Evolutionary conservation across 2,888 invertebrate genomes (phyloP), one percentile per base, ranked within the genome.

Genomic region (Peribatodes rhomboidaria): DNA sequence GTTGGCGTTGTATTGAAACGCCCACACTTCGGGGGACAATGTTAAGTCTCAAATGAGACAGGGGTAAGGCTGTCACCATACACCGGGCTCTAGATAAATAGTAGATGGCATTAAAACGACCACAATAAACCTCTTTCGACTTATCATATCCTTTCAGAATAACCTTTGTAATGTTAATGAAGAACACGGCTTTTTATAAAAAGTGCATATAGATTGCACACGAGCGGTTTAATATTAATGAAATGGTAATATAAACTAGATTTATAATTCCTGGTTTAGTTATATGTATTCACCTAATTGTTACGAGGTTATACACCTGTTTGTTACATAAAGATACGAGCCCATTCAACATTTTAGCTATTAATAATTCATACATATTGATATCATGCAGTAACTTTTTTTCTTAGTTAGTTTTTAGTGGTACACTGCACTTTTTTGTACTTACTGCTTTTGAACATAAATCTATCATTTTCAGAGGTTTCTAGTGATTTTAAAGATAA

Each of bases 101-200:
- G n/a, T n/a, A n/a, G n/a, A n/a, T n/a, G n/a, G n/a, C n/a, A n/a
- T n/a, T n/a, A n/a, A n/a, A n/a, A n/a, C n/a, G n/a, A 16, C 7
- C 8, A 47, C 14, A n/a, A 14, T n/a, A 7, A n/a, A 14, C n/a
- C 8, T 22, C 27, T 9, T 14, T 27, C n/a, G 20, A 11, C 13
- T 20, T 2, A 16, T n/a, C 41, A 41, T 44, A 44, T 2, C 18
- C 11, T 20, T 47, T 27, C 14, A 27, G 27, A 14, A 47, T 18
- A 33, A 47, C 62, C 61, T 61, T n/a, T 64, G 68, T 71, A 22
- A 31, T 47, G 27, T 31, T 31, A 27, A 31, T 31, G 9, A 4
- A 72, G 60, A 67, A 71, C 80, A 77, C 82, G 79, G 83, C 82
- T 76, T 70, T 72, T 69, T 27, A 66, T 47, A 69, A 68, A 63